Conservation (phyloP, 35 echinoderm and acorn worm species). For the Lytechinus variegatus region DNA sequence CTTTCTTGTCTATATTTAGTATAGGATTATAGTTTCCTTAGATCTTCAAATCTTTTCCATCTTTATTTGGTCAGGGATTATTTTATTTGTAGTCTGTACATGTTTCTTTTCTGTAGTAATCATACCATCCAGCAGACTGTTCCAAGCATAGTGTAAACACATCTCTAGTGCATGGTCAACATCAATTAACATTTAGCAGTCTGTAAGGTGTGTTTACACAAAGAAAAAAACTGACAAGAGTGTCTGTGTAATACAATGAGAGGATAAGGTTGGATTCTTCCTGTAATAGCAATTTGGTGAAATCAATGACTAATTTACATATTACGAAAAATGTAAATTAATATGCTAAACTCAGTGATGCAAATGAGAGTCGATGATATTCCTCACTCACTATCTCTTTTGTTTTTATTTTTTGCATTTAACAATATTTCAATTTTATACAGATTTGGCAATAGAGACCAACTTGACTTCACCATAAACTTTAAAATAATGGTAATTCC, state of each 20-base stretch:
- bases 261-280: not conserved
- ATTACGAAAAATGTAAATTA: not conserved
- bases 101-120: not conserved
- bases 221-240: not conserved
- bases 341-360: no score
- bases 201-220: not conserved
- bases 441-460: no score
- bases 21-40: not conserved
- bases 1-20: no score
- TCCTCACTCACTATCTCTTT: no score
- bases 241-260: not conserved
- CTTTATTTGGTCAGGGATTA: not conserved
- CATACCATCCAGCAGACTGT: not conserved
- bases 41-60: not conserved
- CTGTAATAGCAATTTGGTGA: not conserved
- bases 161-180: constrained; percentile 10
- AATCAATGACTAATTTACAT: not conserved
- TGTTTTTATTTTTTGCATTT: no score
- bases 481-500: no score
- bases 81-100: constrained; percentile 13
- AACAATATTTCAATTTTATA: no score
- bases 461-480: no score
- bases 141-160: not conserved
- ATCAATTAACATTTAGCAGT: not conserved
- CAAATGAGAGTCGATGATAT: no score